A percentile compares a stretch with the other conserved stretches of the same genome.
Evolutionary conservation across 2,797 vertebrate genomes (phyloP).

Genomic region (Peromyscus aztecus): DNA sequence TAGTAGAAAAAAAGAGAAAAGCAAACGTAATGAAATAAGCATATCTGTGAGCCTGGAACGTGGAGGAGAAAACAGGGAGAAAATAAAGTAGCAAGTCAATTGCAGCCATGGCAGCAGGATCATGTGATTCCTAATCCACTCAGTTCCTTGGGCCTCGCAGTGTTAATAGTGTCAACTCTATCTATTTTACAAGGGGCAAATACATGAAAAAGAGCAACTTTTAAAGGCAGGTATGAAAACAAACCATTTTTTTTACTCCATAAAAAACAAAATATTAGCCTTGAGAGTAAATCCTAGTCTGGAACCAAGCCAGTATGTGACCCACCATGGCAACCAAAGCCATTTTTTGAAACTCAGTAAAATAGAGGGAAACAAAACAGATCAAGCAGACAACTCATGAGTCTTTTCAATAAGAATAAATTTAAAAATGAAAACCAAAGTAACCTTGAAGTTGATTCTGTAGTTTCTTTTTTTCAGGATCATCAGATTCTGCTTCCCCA

Average conservation of each 20-base stretch:
- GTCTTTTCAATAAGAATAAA: conserved; percentile 49
- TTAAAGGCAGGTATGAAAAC: conserved; percentile 17
- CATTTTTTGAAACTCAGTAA: conserved; percentile 38
- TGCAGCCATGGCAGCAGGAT: neutral
- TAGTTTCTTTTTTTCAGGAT: conserved; percentile 98
- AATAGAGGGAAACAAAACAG: neutral
- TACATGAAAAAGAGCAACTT: neutral
- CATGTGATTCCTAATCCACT: neutral
- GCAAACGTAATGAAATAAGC: neutral
- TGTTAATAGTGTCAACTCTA: neutral
- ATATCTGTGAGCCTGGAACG: neutral
- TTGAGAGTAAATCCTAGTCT: neutral
- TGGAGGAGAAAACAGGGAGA: neutral
- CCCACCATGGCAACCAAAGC: conserved; percentile 16
- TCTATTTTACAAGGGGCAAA: neutral
- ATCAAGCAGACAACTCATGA: conserved; percentile 15
- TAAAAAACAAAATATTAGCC: neutral
- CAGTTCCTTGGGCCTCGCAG: neutral
- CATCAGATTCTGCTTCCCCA: conserved; percentile 96
- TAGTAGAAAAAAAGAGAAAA: neutral
- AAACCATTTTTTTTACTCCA: neutral
- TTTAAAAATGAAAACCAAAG: conserved; percentile 76
- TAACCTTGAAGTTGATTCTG: conserved; percentile 98
- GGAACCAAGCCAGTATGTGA: conserved; percentile 2
- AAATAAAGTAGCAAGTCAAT: neutral